Evolutionary conservation across 2,113 vertebrate species (phyloP).

Genomic region (Eudyptes chrysolophus): DNA sequence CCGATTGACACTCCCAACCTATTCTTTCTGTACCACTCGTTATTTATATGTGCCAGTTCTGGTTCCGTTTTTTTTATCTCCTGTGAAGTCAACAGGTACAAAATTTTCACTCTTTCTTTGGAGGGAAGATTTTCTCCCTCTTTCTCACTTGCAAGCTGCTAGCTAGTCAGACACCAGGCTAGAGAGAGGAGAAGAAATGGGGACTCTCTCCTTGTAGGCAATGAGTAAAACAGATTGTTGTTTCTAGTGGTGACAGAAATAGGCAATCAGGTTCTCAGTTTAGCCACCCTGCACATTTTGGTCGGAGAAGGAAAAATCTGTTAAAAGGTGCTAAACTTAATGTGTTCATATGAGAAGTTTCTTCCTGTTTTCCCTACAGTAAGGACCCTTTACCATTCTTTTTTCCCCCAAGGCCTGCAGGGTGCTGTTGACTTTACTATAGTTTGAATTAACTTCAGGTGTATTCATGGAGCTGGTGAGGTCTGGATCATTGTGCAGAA

Average conservation of each 20-base stretch:
- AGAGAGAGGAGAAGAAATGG: not conserved
- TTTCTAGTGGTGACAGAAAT: constrained; percentile 3
- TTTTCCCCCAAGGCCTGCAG: fast-evolving
- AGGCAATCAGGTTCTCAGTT: not conserved
- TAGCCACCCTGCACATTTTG: not conserved
- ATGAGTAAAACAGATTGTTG: not conserved
- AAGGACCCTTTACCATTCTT: not conserved
- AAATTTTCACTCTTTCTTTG: not conserved
- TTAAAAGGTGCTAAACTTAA: not conserved
- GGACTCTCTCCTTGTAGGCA: not conserved
- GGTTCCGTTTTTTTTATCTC: not conserved
- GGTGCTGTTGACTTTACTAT: not conserved
- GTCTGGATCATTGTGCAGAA: not conserved
- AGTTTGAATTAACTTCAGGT: not conserved
- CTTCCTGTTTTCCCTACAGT: not conserved
- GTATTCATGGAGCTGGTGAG: not conserved
- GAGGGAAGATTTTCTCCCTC: not conserved
- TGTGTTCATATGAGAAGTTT: not conserved
- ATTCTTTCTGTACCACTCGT: not conserved
- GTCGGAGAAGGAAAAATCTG: not conserved
- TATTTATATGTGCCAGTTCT: not conserved
- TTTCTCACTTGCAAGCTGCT: not conserved
- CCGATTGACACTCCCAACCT: fast-evolving
- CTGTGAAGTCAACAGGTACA: not conserved
- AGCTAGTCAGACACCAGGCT: not conserved